Evolutionary conservation across 2,797 vertebrate genomes (phyloP).

Genomic region (Simalia tracyae): DNA sequence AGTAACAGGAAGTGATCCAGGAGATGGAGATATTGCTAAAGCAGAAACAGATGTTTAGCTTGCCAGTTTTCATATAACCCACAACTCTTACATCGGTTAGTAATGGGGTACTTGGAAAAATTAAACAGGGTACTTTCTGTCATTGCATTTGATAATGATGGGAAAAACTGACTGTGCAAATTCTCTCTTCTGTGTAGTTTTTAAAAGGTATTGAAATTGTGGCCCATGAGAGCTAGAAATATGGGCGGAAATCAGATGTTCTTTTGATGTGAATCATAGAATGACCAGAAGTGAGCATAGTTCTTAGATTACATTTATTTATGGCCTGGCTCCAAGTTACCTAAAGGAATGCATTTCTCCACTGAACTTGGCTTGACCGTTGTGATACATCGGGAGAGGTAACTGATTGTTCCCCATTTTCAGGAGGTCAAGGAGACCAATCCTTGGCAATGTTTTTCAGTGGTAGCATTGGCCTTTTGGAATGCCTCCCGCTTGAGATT

Average conservation of each 20-base stretch:
- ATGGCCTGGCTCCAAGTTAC: no score
- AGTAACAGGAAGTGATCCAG: not conserved
- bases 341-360: no score
- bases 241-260: not conserved
- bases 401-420: no score
- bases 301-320: not conserved
- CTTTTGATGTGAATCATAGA: no score
- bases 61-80: not conserved
- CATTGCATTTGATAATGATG: not conserved
- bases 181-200: not conserved
- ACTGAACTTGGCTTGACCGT: no score
- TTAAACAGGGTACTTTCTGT: not conserved
- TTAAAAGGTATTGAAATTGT: not conserved
- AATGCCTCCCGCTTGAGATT: no score
- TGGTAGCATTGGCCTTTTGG: no score
- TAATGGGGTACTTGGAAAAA: not conserved
- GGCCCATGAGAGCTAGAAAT: not conserved
- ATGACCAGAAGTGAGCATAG: not conserved
- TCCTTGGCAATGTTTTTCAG: no score
- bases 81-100: not conserved
- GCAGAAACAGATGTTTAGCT: not conserved
- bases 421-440: no score
- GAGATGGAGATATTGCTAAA: not conserved
- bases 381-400: no score
- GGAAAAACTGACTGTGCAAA: not conserved